A percentile compares a stretch with the other conserved stretches of the same genome.
Evolutionary conservation across 1,140 invertebrate genomes (phyloP).

Genomic region (Drosophila punjabiensis): DNA sequence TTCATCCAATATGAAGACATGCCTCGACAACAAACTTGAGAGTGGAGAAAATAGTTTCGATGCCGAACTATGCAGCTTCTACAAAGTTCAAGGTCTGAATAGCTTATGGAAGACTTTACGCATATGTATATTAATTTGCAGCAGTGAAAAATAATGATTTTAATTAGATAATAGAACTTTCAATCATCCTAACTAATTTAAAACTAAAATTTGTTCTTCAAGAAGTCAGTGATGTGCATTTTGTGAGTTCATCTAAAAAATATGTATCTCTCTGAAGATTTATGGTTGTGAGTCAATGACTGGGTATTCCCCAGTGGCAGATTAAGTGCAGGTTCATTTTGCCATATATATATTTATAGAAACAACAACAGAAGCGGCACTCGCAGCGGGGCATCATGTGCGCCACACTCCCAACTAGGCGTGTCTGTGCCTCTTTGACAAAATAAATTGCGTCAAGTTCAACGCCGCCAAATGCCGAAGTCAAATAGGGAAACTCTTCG

Average conservation of each 20-base stretch:
- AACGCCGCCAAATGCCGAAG: constrained; percentile 81
- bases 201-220: neutral
- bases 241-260: constrained; percentile 8
- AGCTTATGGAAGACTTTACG: neutral
- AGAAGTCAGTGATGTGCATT: neutral
- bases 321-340: constrained; percentile 36
- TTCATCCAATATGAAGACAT: constrained; percentile 63
- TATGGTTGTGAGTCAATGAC: constrained; percentile 42
- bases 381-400: constrained; percentile 57
- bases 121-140: neutral
- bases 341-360: constrained; percentile 54
- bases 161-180: neutral
- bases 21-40: constrained; percentile 60
- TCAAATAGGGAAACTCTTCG: constrained; percentile 65
- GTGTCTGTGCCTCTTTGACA: constrained; percentile 70
- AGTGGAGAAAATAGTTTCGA: constrained; percentile 14
- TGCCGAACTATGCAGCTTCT: constrained; percentile 12
- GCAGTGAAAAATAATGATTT: neutral
- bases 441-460: constrained; percentile 84
- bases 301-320: constrained; percentile 73
- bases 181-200: neutral
- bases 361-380: constrained; percentile 45
- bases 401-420: constrained; percentile 71
- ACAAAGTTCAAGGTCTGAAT: constrained; percentile 33
- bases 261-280: neutral